Base-by-base conservation (phyloP, 37 sponge, comb jelly and placozoan genomes). In the Haliclona indistincta region DNA sequence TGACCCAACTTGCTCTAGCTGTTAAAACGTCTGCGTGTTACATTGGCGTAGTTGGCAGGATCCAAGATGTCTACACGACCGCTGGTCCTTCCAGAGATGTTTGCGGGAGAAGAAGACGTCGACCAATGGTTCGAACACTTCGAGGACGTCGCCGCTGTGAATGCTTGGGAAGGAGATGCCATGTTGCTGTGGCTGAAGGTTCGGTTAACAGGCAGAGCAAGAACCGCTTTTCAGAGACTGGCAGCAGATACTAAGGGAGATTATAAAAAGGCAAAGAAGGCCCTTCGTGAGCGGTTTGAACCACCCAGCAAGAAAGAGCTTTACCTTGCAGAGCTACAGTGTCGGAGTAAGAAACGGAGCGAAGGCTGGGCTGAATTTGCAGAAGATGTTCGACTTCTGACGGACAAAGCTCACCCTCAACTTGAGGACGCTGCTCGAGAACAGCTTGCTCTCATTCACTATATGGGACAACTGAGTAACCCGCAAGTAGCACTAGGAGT, bases 241-340 rank as follows among this genome's bases (percentile, higher is more conserved):
- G 25, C 81, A 4, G 73, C 38, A 3, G 64, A 11, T 1, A 29
- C 29, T 23, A 36, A 37, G 8, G 65, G 40, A 2, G 19, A 2
- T 4, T 81, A 37, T 60, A 53, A 5, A 2, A 17, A 10, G 29
- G 56, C 45, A 0, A 35, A 13, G 26, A 26, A 2, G 3, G 72
- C 73, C 13, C 41, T 81, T 4, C 44, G 43, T 52, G 67, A 70
- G 64, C 3, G 73, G 41, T 81, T 81, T 64, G 81, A 81, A 42
- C 81, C 73, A 6, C 17, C 54, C 15, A 20, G 62, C 44, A 38
- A 47, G 28, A 58, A 56, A 23, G 70, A 69, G 19, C 40, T 68
- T 1, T 69, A 79, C 55, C 37, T 23, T 11, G 80, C 62, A 2
- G 70, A 79, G 25, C 39, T 81, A 25, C 65, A 62, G 20, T 30